Evolutionary conservation across 2,888 invertebrate species (phyloP).

Genomic region (Andricus curvator): DNA sequence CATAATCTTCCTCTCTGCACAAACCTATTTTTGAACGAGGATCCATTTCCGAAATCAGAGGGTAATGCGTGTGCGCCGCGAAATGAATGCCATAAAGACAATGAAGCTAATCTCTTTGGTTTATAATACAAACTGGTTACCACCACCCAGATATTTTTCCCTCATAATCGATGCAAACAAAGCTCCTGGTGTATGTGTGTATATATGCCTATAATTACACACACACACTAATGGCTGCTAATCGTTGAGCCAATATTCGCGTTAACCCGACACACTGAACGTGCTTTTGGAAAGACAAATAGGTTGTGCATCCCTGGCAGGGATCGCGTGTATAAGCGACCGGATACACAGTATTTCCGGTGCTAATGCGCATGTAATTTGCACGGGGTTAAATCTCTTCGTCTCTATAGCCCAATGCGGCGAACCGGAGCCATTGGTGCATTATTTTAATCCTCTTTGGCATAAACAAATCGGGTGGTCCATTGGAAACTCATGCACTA

Average conservation of each 20-base stretch:
- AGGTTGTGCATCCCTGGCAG: slow-evolving; percentile 28
- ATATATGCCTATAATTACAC: too few species aligned
- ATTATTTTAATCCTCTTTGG: slow-evolving; percentile 70
- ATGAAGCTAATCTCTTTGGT: slow-evolving; percentile 8
- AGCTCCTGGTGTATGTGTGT: background rate
- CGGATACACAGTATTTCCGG: slow-evolving; percentile 45
- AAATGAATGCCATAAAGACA: slow-evolving; percentile 36
- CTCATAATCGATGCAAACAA: background rate
- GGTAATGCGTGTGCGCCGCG: background rate
- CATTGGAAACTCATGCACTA: background rate
- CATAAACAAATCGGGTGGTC: slow-evolving; percentile 48
- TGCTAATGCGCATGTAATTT: slow-evolving; percentile 65
- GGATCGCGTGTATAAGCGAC: slow-evolving; percentile 44
- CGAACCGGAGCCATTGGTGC: slow-evolving; percentile 65
- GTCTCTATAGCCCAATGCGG: slow-evolving; percentile 63
- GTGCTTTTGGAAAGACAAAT: slow-evolving; percentile 38
- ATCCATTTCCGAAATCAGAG: slow-evolving; percentile 7
- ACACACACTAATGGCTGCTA: slow-evolving; percentile 41
- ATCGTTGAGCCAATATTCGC: slow-evolving; percentile 51
- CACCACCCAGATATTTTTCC: background rate
- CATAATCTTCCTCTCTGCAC: background rate
- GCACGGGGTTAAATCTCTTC: slow-evolving; percentile 68
- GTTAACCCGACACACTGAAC: slow-evolving; percentile 43
- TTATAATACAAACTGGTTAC: slow-evolving; percentile 9
- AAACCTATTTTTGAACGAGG: slow-evolving; percentile 10